These are phyloP conservation scores for Amphimallon solstitiale DNA, from an alignment of 2,888 invertebrate species.

Conservation along the genomic window DNA sequence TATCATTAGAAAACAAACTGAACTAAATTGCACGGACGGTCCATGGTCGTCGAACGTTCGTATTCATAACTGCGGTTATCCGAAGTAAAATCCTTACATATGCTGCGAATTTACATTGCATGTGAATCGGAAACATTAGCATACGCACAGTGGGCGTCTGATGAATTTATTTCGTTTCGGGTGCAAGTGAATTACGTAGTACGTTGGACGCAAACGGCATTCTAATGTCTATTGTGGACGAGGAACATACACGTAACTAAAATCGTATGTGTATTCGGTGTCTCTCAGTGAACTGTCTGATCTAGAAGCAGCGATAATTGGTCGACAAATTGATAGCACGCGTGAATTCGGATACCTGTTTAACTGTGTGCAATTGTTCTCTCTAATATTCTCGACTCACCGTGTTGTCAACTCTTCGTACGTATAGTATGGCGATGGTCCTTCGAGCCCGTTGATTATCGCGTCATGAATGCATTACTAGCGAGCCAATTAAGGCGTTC, in stretches of 20 bases:
- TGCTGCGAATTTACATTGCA: slow-evolving; percentile 40
- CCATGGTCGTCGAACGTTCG: background rate
- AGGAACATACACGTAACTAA: background rate
- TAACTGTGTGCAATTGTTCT: too few relatives aligned
- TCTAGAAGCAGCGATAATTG: slow-evolving; percentile 42
- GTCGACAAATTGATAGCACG: slow-evolving; percentile 47
- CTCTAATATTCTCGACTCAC: too few relatives aligned
- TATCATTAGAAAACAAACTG: slow-evolving; percentile 51
- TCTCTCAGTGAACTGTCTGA: background rate
- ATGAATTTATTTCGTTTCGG: slow-evolving; percentile 15
- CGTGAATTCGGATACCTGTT: slow-evolving; percentile 44
- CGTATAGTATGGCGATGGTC: background rate
- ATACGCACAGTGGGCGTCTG: slow-evolving; percentile 39
- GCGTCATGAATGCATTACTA: slow-evolving; percentile 7
- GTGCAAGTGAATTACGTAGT: background rate
- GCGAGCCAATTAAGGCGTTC: slow-evolving; percentile 9
- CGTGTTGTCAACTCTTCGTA: too few relatives aligned
- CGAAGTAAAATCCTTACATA: slow-evolving; percentile 3
- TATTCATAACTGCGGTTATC: background rate
- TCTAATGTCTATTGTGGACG: slow-evolving; percentile 45
- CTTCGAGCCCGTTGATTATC: slow-evolving; percentile 16
- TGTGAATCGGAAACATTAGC: slow-evolving; percentile 48
- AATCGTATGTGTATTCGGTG: background rate
- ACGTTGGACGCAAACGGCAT: background rate
- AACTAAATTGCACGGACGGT: slow-evolving; percentile 46